These are phyloP conservation scores for Campopleginae sp. DNA, from an alignment of 2,888 invertebrate species.

Conservation along the genomic window DNA sequence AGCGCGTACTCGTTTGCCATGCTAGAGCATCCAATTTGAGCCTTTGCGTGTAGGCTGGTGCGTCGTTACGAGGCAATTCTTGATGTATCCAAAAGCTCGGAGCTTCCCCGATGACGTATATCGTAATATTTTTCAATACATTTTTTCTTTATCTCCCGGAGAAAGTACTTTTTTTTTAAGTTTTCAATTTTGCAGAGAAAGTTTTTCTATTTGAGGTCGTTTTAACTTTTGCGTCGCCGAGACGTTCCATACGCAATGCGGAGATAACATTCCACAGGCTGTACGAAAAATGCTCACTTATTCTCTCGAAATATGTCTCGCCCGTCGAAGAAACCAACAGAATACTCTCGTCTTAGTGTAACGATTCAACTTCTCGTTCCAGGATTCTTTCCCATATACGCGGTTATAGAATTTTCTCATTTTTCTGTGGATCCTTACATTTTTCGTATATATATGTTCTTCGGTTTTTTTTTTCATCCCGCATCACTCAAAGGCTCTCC, in stretches of 20 bases:
- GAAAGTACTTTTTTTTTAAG: background rate
- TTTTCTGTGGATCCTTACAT: background rate
- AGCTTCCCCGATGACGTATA: background rate
- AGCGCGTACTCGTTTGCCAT: slow-evolving; percentile 55
- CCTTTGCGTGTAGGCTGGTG: slow-evolving; percentile 5
- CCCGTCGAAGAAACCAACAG: slow-evolving; percentile 30
- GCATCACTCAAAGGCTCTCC: slow-evolving; percentile 33
- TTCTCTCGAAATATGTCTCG: slow-evolving; percentile 11
- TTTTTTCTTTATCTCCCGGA: background rate
- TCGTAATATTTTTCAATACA: background rate
- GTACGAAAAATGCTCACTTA: slow-evolving; percentile 27
- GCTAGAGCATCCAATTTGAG: slow-evolving; percentile 38
- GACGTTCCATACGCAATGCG: background rate
- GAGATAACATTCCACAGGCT: background rate
- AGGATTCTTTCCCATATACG: slow-evolving; percentile 12
- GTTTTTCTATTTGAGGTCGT: background rate
- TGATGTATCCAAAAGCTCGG: background rate
- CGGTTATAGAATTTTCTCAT: background rate
- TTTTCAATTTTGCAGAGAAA: background rate
- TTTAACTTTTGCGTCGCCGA: background rate
- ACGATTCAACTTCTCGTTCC: slow-evolving; percentile 49
- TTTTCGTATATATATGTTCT: slow-evolving; percentile 10
- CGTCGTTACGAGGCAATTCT: background rate
- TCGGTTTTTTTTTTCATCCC: slow-evolving; percentile 45
- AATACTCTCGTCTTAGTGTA: slow-evolving; percentile 11